Base-by-base conservation (phyloP, 2,113 vertebrate species). In the Pseudopipra pipra region DNA sequence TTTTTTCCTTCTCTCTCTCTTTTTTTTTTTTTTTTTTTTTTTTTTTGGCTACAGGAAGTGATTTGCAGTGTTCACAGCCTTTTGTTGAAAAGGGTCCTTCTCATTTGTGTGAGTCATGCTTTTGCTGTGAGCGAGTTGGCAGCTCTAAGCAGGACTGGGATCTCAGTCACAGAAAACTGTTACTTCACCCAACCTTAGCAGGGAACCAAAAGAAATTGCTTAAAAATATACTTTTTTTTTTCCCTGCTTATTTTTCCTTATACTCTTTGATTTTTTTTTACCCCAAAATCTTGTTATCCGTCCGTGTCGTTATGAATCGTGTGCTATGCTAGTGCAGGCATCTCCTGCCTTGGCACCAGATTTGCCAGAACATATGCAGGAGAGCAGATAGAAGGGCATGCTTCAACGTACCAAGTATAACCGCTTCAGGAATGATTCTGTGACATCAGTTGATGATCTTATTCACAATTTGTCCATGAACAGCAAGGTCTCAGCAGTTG, bases 371-470 rank as follows among this genome's bases (percentile, higher is more conserved):
- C 98, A 95, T 98, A 98, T 98, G 98, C 99, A 98, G 98, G 97
- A 98, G 98, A 98, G 97, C 97, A 98, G 98, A 99, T 98, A 98
- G 98, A 99, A 98, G 99, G 99, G 99, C 98, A 99, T 99, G 99
- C 99, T 99, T 99, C 99, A 99, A 98, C 99, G 99, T 98, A 99
- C 99, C 98, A 99, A 99, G 98, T 99, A 99, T 98, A 99, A 99
- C 98, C 99, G 99, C 98, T 99, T 99, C 99, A 99, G 99, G 98
- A 99, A 99, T 98, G 99, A 99, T 98, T 99, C 99, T 87, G 99
- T 99, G 98, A 99, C 99, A 95, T 99, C 99, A 91, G 98, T 99
- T 97, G 99, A 99, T 98, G 99, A 99, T 98, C 98, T 99, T 98
- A 98, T 99, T 97, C 99, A 99, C 98, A 99, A 98, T 98, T 98